Conservation (phyloP, 2,113 vertebrate species). For the Haplochromis burtoni region DNA sequence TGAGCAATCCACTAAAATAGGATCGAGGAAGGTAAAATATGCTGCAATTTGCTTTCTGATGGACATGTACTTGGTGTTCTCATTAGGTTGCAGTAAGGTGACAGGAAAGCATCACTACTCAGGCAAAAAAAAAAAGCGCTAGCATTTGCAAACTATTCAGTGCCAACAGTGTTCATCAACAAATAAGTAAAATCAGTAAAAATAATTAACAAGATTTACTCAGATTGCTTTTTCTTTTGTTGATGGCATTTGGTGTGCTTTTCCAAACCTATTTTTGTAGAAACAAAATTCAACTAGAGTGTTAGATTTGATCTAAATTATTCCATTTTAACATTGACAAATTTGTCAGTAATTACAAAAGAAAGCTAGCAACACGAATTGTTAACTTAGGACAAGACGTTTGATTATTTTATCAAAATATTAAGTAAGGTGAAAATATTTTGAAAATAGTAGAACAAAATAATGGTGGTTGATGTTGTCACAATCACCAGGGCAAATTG, state of each 20-base stretch:
- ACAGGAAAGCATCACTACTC: neutral
- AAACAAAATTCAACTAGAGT: neutral
- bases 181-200: neutral
- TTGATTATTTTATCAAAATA: neutral
- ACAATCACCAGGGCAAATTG: neutral
- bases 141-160: neutral
- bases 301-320: neutral
- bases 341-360: neutral
- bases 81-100: constrained; percentile 16
- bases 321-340: neutral
- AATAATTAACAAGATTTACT: neutral
- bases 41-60: constrained; percentile 8
- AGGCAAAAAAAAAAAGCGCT: neutral
- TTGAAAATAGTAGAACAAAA: neutral
- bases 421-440: neutral
- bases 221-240: neutral
- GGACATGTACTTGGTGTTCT: constrained; percentile 9
- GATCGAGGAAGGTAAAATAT: neutral
- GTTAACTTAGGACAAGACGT: neutral
- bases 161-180: neutral
- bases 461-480: neutral
- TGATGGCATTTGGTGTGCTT: neutral
- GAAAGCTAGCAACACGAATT: neutral
- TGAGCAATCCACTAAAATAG: neutral
- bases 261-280: neutral